phyloP scores from a whole-genome alignment of 2,113 vertebrate species.

The Siniperca knerii region DNA sequence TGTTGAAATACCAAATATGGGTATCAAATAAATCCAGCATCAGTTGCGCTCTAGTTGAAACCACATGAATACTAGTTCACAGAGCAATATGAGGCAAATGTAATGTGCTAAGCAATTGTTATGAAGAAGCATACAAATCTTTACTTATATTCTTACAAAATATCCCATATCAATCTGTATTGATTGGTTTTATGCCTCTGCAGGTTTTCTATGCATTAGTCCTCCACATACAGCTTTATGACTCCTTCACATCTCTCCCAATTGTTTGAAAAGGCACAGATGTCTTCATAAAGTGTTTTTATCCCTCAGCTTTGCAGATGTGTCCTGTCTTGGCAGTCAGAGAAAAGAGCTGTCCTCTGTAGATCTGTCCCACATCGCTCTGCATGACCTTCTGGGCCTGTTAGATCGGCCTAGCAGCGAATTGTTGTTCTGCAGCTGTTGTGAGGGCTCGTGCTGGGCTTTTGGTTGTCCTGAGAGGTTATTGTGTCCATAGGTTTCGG shows the following conservation, averaged over 20 bases:
- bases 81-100: constrained; percentile 12
- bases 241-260: neutral
- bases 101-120: neutral
- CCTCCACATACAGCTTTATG: neutral
- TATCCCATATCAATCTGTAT: neutral
- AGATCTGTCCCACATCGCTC: constrained; percentile 67
- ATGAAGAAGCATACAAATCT: constrained; percentile 20
- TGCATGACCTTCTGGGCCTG: constrained; percentile 38
- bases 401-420: neutral
- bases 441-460: constrained; percentile 11
- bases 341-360: constrained; percentile 66
- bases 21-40: neutral
- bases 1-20: neutral
- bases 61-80: constrained; percentile 22
- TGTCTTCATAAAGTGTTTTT: constrained; percentile 10
- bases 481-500: constrained; percentile 29
- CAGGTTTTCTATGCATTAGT: constrained; percentile 2
- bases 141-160: neutral
- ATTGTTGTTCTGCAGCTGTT: constrained; percentile 24
- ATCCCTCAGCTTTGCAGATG: neutral
- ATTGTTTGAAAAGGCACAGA: constrained; percentile 20
- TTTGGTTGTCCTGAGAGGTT: constrained; percentile 20
- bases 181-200: neutral
- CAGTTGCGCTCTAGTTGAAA: constrained; percentile 3
- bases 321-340: constrained; percentile 31